Percentiles rank a stretch among this genome's conserved stretches.
Evolutionary conservation across 1,140 invertebrate species (phyloP).

Genomic region (Cydia fagiglandana): DNA sequence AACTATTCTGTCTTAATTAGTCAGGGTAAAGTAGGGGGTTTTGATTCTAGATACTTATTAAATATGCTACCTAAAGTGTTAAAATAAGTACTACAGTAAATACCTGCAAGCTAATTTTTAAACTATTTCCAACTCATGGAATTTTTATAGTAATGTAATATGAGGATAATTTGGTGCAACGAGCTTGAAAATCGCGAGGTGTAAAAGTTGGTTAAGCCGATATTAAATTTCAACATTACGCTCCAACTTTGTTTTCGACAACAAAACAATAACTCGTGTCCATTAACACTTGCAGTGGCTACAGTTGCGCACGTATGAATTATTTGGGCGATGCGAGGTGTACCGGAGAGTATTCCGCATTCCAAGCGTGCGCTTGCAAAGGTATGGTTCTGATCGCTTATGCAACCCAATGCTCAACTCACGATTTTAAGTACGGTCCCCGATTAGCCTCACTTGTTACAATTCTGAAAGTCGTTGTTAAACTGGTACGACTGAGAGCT

Average conservation of each 20-base stretch:
- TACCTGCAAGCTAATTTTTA: too few species aligned
- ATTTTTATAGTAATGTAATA: not conserved
- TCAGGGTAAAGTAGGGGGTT: too few species aligned
- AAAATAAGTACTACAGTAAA: too few species aligned
- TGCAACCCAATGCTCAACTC: not conserved
- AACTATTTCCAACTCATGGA: too few species aligned
- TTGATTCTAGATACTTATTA: too few species aligned
- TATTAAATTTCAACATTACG: slow-evolving; percentile 15
- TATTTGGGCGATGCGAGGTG: slow-evolving; percentile 57
- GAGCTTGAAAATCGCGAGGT: not conserved
- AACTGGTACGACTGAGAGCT: not conserved
- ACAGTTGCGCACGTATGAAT: slow-evolving; percentile 43
- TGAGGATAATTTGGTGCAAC: not conserved
- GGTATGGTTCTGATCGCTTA: not conserved
- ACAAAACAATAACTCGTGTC: slow-evolving; percentile 31
- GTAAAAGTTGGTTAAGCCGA: slow-evolving; percentile 13
- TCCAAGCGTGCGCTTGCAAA: slow-evolving; percentile 56
- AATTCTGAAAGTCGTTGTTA: not conserved
- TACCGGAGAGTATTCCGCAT: slow-evolving; percentile 62
- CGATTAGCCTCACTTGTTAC: not conserved
- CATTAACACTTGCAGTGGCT: slow-evolving; percentile 28
- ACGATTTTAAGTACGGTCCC: not conserved
- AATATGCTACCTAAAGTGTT: too few species aligned
- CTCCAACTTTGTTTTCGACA: slow-evolving; percentile 12
- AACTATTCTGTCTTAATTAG: too few species aligned